Evolutionary conservation across 2,888 invertebrate genomes (phyloP), one percentile per base, ranked within the genome.

Genomic region (Vandiemenella viatica): DNA sequence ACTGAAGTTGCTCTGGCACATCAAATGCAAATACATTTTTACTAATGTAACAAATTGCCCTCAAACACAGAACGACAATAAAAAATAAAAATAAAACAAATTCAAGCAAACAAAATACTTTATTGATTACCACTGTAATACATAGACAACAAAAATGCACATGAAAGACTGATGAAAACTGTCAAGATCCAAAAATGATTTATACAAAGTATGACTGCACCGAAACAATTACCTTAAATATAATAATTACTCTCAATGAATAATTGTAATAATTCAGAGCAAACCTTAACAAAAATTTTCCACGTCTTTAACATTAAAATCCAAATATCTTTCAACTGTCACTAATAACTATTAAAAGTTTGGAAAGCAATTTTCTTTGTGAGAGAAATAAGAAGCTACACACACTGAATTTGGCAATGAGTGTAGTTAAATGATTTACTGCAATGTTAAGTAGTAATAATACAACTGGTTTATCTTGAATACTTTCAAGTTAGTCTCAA

Each of bases 51-150:
- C n/a, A n/a, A n/a, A n/a, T n/a, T n/a, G n/a, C n/a, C n/a, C n/a
- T n/a, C n/a, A n/a, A n/a, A n/a, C n/a, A n/a, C n/a, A n/a, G n/a
- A n/a, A n/a, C n/a, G n/a, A n/a, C n/a, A n/a, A n/a, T n/a, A n/a
- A n/a, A n/a, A n/a, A n/a, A n/a, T n/a, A n/a, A n/a, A n/a, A n/a
- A n/a, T n/a, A n/a, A n/a, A n/a, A n/a, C n/a, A n/a, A n/a, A n/a
- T 45, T 37, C 32, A 50, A 26, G 45, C 46, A 50, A 50, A 46
- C 46, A 50, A 50, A 50, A 50, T 45, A 52, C 52, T 55, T 54
- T 51, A 53, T 53, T 55, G 50, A 50, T 48, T 54, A 52, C 51
- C 50, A 50, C 47, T 46, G 20, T 50, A 51, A 46, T 55, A 55
- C 53, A 55, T 42, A 48, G 40, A 46, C 43, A 50, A 47, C 52